These are phyloP conservation scores for Cuniculus paca DNA, from an alignment of 2,797 vertebrate species.

Conservation along the genomic window DNA sequence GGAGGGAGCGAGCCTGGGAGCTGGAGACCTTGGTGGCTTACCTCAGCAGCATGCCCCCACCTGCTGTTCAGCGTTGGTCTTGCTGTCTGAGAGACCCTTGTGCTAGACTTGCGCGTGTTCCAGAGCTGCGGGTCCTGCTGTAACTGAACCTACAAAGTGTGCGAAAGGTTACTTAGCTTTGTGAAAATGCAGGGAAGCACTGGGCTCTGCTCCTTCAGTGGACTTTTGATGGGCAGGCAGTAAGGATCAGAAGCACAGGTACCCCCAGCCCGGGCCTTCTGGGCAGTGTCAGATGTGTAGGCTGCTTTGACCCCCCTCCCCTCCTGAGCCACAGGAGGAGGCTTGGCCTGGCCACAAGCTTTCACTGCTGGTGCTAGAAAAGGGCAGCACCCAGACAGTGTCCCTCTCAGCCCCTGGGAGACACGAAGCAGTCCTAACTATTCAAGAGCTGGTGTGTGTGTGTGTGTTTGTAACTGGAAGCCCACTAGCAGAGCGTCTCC, in stretches of 20 bases:
- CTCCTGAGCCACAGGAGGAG: neutral
- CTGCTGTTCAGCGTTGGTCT: too few relatives aligned
- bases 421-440: constrained; percentile 32
- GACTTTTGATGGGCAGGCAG: neutral
- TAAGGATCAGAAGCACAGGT: neutral
- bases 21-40: neutral
- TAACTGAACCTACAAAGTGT: neutral
- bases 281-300: too few relatives aligned
- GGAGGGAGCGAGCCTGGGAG: neutral
- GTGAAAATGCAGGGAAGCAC: too few relatives aligned
- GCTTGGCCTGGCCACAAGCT: neutral
- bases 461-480: neutral
- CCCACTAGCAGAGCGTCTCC: neutral
- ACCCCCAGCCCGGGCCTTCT: too few relatives aligned
- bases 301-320: too few relatives aligned
- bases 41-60: neutral
- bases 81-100: neutral
- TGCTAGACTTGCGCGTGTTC: neutral
- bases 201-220: neutral
- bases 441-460: neutral
- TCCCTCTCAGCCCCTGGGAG: neutral
- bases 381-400: neutral
- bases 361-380: constrained; percentile 45
- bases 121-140: neutral
- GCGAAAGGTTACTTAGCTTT: too few relatives aligned